Evolutionary conservation across 2,888 invertebrate genomes (phyloP).

Genomic region (Noctua comes): DNA sequence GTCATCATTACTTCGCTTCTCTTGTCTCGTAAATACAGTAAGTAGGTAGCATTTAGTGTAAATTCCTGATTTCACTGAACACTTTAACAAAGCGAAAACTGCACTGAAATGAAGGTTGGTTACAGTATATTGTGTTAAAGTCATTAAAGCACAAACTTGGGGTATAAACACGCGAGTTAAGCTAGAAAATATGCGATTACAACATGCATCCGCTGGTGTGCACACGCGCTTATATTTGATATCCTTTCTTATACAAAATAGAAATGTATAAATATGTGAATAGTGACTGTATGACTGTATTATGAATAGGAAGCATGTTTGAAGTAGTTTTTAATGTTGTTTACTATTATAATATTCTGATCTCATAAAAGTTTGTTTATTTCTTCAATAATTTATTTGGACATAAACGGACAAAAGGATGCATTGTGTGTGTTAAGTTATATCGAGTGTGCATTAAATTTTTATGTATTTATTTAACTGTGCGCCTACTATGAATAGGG

Average conservation of each 20-base stretch:
- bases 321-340: constrained; percentile 29
- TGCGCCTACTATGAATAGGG: neutral
- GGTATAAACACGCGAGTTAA: constrained; percentile 41
- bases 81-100: constrained; percentile 41
- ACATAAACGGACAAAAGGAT: constrained; percentile 28
- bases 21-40: neutral
- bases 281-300: constrained; percentile 9
- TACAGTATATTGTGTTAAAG: constrained; percentile 32
- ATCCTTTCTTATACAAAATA: constrained; percentile 52
- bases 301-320: constrained; percentile 33
- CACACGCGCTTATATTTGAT: constrained; percentile 25
- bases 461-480: constrained; percentile 44
- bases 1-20: neutral
- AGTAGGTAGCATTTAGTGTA: constrained; percentile 24
- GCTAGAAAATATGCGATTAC: constrained; percentile 40
- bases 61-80: constrained; percentile 9
- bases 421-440: constrained; percentile 21
- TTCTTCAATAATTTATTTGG: constrained; percentile 49
- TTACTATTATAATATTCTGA: constrained; percentile 11
- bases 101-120: constrained; percentile 38
- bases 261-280: constrained; percentile 33
- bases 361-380: constrained; percentile 58
- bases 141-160: constrained; percentile 40
- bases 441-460: constrained; percentile 15
- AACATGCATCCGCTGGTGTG: constrained; percentile 28